Conservation (phyloP, 2,888 invertebrate species). For the Nematopogon swammerdamellus region DNA sequence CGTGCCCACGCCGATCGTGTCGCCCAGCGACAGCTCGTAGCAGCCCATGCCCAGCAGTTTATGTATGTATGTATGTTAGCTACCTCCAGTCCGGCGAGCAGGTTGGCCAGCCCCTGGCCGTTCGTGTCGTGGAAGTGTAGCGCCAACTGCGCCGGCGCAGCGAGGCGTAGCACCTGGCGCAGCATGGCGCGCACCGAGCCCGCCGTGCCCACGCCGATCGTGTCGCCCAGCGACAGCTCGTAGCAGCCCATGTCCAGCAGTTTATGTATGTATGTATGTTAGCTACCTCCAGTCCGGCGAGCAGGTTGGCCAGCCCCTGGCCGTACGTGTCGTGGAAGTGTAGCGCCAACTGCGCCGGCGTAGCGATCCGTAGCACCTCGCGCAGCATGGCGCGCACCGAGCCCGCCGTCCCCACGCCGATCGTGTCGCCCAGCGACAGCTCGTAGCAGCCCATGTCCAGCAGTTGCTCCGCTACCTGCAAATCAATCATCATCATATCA, state of each 20-base stretch:
- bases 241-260: constrained; percentile 87
- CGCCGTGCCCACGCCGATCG: constrained; percentile 93
- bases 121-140: constrained; percentile 98
- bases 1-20: constrained; percentile 96
- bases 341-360: constrained; percentile 74
- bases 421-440: constrained; percentile 95
- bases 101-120: constrained; percentile 92
- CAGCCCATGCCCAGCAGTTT: constrained; percentile 78
- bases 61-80: too few species aligned
- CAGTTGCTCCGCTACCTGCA: constrained; percentile 61
- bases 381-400: constrained; percentile 72
- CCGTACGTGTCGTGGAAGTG: constrained; percentile 99
- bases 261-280: too few species aligned
- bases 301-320: constrained; percentile 90
- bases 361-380: constrained; percentile 64
- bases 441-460: constrained; percentile 91
- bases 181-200: constrained; percentile 74
- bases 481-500: too few species aligned
- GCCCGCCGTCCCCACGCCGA: constrained; percentile 89
- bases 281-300: constrained; percentile 83
- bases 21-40: constrained; percentile 94
- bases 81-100: constrained; percentile 85
- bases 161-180: constrained; percentile 58
- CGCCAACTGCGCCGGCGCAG: constrained; percentile 70
- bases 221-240: constrained; percentile 95